phyloP scores from a whole-genome alignment of 2,797 vertebrate species.

The Botia kubotai region DNA sequence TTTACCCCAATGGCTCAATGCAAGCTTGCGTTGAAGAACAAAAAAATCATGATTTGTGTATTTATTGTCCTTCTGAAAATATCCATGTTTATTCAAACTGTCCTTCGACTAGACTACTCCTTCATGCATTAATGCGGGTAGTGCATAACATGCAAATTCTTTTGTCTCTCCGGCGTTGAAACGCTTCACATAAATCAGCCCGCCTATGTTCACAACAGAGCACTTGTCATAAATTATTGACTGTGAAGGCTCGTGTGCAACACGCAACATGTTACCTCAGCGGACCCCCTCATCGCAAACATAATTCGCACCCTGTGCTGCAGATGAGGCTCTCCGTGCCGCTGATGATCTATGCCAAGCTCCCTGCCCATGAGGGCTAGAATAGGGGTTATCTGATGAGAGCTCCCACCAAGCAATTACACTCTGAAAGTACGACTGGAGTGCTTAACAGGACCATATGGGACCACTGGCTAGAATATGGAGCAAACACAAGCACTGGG shows the following conservation, averaged over 20 bases:
- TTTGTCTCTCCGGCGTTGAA: slow-evolving; percentile 43
- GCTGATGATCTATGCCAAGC: slow-evolving; percentile 28
- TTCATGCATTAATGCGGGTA: slow-evolving; percentile 44
- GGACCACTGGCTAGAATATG: slow-evolving; percentile 48
- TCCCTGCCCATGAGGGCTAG: slow-evolving; percentile 11
- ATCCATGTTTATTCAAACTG: slow-evolving; percentile 25
- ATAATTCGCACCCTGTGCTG: slow-evolving; percentile 14
- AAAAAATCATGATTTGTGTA: background rate
- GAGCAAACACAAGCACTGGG: slow-evolving; percentile 42
- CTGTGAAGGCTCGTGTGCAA: slow-evolving; percentile 18
- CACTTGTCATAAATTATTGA: slow-evolving; percentile 56
- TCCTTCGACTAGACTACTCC: slow-evolving; percentile 14
- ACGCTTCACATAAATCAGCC: slow-evolving; percentile 39
- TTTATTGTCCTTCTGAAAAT: background rate
- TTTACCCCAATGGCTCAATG: background rate
- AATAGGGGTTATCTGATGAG: slow-evolving; percentile 36
- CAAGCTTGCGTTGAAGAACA: background rate
- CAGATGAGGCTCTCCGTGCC: slow-evolving; percentile 41
- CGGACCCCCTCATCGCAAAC: slow-evolving; percentile 31
- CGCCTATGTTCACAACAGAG: slow-evolving; percentile 32
- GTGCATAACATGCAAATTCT: slow-evolving; percentile 45
- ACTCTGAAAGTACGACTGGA: slow-evolving; percentile 41
- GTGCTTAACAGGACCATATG: slow-evolving; percentile 45
- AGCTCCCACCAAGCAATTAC: slow-evolving; percentile 48
- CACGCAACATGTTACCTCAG: slow-evolving; percentile 25